A percentile compares a stretch with the other conserved stretches of the same genome.
phyloP scores from a whole-genome alignment of 2,888 invertebrate genomes.

The Andrena dorsata region DNA sequence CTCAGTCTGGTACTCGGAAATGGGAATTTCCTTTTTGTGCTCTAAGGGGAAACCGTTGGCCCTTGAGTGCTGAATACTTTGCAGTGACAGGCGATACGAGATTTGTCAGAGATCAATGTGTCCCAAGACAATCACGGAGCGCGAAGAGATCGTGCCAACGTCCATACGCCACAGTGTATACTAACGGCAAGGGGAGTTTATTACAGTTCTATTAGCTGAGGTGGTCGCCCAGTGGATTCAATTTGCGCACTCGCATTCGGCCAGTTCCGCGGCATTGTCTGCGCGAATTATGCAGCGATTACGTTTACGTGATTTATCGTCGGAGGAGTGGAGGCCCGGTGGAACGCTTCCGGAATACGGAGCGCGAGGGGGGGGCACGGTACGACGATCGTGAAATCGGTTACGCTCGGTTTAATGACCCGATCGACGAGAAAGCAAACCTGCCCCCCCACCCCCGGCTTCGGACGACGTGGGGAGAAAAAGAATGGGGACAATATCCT shows the following conservation, averaged over 20 bases:
- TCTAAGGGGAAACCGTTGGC: too few relatives aligned
- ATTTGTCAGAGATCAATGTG: too few relatives aligned
- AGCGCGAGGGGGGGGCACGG: conserved; percentile 1
- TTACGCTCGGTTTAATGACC: conserved; percentile 34
- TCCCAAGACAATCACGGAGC: too few relatives aligned
- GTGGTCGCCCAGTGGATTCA: conserved; percentile 8
- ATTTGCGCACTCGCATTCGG: conserved; percentile 24
- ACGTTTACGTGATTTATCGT: conserved; percentile 38
- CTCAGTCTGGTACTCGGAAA: too few relatives aligned
- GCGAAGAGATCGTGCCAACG: too few relatives aligned
- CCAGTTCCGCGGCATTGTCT: conserved; percentile 13
- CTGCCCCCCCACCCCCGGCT: not conserved
- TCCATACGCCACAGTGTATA: not conserved
- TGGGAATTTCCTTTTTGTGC: too few relatives aligned
- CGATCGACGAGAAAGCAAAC: conserved; percentile 22
- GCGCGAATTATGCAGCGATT: conserved; percentile 34
- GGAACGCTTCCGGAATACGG: not conserved
- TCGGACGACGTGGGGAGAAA: not conserved
- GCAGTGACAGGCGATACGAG: too few relatives aligned
- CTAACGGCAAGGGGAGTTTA: not conserved
- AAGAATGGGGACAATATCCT: conserved; percentile 31
- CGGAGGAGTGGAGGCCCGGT: not conserved
- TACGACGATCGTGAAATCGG: conserved; percentile 21
- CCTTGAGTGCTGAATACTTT: too few relatives aligned
- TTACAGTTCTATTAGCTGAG: not conserved